Conservation (phyloP, 1,140 invertebrate species). For the Drosophila asahinai region DNA sequence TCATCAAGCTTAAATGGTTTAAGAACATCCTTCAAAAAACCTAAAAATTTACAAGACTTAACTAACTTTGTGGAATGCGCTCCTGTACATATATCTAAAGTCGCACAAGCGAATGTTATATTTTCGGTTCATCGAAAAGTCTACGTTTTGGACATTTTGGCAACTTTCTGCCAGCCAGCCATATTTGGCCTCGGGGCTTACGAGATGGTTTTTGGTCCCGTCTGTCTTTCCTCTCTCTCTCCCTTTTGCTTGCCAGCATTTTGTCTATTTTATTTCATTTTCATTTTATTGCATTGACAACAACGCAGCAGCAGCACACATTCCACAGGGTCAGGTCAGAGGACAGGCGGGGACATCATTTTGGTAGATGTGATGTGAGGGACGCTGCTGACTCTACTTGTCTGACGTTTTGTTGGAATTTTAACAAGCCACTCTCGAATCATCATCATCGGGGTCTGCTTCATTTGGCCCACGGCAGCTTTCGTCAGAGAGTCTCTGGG, state of each 20-base stretch:
- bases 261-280: constrained; percentile 77
- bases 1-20: neutral
- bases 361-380: neutral
- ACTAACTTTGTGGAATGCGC: neutral
- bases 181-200: constrained; percentile 65
- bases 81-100: constrained; percentile 2
- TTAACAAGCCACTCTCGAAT: constrained; percentile 79
- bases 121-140: constrained; percentile 19
- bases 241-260: constrained; percentile 44
- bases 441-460: constrained; percentile 60
- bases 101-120: constrained; percentile 19
- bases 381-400: constrained; percentile 31
- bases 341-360: constrained; percentile 5
- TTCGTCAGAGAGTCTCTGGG: constrained; percentile 12
- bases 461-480: constrained; percentile 49
- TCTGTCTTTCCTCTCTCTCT: constrained; percentile 8
- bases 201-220: constrained; percentile 28
- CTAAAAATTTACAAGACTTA: neutral
- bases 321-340: constrained; percentile 33
- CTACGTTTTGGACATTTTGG: constrained; percentile 24
- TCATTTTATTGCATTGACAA: constrained; percentile 81
- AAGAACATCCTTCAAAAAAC: neutral
- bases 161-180: constrained; percentile 57
- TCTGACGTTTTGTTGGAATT: constrained; percentile 66
- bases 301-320: constrained; percentile 45